Base-by-base conservation (phyloP, 2,888 invertebrate genomes). In the Thecophora atra region DNA sequence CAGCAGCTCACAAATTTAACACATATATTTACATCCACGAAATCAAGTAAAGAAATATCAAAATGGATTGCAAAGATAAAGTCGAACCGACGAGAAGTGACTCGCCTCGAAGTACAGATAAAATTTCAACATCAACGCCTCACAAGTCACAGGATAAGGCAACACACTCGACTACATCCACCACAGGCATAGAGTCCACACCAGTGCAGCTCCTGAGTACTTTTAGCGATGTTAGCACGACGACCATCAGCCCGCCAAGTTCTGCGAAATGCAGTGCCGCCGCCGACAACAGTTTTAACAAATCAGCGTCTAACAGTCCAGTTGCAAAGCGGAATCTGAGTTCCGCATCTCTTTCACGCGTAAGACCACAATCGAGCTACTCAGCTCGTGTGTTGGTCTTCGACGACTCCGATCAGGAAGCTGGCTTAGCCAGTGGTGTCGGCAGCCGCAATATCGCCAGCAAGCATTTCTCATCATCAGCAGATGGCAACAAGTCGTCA, bases 311-410 rank as follows among this genome's bases (percentile, higher is more conserved):
- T 24, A 71, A 76, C 8, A 83, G 84, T 77, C 81, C 83, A 1
- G 82, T 83, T 56, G 79, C 83, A 42, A 83, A 83, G 70, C 78
- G 84, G 8, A 82, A 83, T 44, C 51, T 83, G 62, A 82, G 72
- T 76, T 78, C 81, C 0, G 78, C 74, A 54, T 75, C 78, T n/a
- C 69, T 74, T 15, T 76, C 83, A n/a, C 82, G 83, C 17, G 80
- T 79, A 72, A 82, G 86, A 84, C 89, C 90, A 75, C 89, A 90
- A 82, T 89, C 90, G 80, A 89, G 90, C 72, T 90, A 93, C 86
- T 92, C 93, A 76, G 93, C 93, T 70, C 89, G 93, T 85, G 92
- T 93, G 78, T 89, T 94, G 80, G 89, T 92, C 79, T 94, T 93
- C 84, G 93, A 93, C 85, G 93, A 93, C 87, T 89, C 90, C 68